Percentiles rank a stretch among this genome's conserved stretches.
phyloP scores from a whole-genome alignment of 2,797 vertebrate species.

The Limnodromus scolopaceus region DNA sequence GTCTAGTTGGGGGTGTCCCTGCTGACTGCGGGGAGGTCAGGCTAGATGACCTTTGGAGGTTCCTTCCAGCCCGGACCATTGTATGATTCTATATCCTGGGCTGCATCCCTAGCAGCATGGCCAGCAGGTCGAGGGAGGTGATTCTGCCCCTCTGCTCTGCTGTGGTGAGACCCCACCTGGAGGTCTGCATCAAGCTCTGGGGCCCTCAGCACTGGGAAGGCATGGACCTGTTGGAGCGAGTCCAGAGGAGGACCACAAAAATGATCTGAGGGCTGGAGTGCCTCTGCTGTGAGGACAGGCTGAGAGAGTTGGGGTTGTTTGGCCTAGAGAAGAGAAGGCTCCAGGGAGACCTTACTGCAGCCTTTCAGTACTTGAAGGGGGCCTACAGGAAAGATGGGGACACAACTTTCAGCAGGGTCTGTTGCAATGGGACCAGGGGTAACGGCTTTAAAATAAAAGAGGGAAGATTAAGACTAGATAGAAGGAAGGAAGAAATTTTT shows the following conservation, averaged over 20 bases:
- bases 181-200: not conserved
- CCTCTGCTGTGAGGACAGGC: not conserved
- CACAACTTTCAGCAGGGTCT: not conserved
- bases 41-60: too few relatives aligned
- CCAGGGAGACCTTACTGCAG: not conserved
- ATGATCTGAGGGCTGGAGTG: not conserved
- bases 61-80: too few relatives aligned
- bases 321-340: not conserved
- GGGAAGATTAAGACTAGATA: not conserved
- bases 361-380: not conserved
- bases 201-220: not conserved
- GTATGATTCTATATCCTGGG: not conserved
- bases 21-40: too few relatives aligned
- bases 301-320: not conserved
- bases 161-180: not conserved
- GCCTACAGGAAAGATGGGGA: not conserved
- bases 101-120: not conserved
- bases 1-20: too few relatives aligned
- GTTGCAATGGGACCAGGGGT: not conserved
- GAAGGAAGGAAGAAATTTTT: not conserved
- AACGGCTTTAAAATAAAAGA: not conserved
- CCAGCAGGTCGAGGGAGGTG: not conserved
- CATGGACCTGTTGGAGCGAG: not conserved
- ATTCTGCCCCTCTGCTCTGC: not conserved
- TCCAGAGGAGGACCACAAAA: not conserved